Percentiles rank a stretch among this genome's conserved stretches.
These are phyloP conservation scores for Ostrea edulis DNA, from an alignment of 1,140 invertebrate species.

Conservation along the genomic window DNA sequence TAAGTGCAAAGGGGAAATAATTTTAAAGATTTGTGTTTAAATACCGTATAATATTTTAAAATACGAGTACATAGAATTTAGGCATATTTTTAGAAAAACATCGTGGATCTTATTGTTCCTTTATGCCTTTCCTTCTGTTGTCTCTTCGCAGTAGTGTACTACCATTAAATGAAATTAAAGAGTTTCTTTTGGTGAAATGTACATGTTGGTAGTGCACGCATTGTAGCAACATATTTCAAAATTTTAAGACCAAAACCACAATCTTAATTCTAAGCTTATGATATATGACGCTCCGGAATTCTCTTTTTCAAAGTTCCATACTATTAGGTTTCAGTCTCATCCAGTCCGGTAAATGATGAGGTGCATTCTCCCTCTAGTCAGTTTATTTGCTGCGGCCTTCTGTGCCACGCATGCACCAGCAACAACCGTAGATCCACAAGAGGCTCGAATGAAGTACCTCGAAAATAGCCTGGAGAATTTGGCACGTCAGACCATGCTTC, in stretches of 20 bases:
- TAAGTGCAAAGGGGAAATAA: not conserved
- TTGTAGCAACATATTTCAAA: not conserved
- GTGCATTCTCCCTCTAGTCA: not conserved
- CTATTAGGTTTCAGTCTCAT: not conserved
- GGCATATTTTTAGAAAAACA: not conserved
- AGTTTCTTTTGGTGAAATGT: not conserved
- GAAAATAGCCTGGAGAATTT: conserved; percentile 16
- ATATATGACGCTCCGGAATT: no score
- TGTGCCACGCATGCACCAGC: not conserved
- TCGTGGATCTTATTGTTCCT: no score
- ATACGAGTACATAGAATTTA: no score
- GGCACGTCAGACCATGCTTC: conserved; percentile 57
- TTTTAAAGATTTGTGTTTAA: no score
- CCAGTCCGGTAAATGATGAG: not conserved
- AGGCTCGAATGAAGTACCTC: conserved; percentile 7
- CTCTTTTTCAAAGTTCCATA: not conserved
- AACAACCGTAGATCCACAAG: not conserved
- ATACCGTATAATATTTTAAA: not conserved
- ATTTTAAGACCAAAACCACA: not conserved
- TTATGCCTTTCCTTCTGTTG: no score
- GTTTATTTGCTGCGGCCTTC: not conserved
- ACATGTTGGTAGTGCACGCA: not conserved
- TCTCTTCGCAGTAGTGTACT: no score
- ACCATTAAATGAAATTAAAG: not conserved
- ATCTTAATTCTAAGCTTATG: not conserved